Evolutionary conservation across 2,113 vertebrate species (phyloP).

Genomic region (Corythaeola cristata): DNA sequence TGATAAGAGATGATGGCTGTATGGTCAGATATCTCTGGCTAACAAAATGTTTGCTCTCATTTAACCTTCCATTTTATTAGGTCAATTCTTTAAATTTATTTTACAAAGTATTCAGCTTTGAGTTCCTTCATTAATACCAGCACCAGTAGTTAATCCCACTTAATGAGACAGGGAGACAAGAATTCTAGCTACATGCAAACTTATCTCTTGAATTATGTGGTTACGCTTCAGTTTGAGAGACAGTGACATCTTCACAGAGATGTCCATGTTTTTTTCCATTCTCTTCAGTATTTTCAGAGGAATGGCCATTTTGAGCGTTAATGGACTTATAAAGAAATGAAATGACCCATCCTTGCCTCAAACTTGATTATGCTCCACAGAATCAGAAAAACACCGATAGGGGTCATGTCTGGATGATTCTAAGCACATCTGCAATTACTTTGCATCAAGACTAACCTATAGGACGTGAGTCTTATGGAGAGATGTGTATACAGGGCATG

Average conservation of each 20-base stretch:
- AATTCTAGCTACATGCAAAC: neutral
- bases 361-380: neutral
- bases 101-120: neutral
- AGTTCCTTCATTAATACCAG: neutral
- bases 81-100: neutral
- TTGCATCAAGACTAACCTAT: neutral
- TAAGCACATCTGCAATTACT: neutral
- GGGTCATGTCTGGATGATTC: neutral
- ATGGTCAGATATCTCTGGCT: neutral
- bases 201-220: neutral
- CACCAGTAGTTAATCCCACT: neutral
- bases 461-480: neutral
- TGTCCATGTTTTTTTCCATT: neutral
- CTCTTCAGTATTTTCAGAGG: neutral
- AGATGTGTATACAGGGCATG: neutral
- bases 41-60: neutral
- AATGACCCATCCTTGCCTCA: neutral
- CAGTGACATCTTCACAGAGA: neutral
- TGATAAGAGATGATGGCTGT: neutral
- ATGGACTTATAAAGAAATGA: neutral
- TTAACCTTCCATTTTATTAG: neutral
- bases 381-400: neutral
- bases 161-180: neutral
- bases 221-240: neutral
- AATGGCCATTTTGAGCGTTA: neutral